Evolutionary conservation across 2,888 invertebrate genomes (phyloP).

Genomic region (Dioctria rufipes): DNA sequence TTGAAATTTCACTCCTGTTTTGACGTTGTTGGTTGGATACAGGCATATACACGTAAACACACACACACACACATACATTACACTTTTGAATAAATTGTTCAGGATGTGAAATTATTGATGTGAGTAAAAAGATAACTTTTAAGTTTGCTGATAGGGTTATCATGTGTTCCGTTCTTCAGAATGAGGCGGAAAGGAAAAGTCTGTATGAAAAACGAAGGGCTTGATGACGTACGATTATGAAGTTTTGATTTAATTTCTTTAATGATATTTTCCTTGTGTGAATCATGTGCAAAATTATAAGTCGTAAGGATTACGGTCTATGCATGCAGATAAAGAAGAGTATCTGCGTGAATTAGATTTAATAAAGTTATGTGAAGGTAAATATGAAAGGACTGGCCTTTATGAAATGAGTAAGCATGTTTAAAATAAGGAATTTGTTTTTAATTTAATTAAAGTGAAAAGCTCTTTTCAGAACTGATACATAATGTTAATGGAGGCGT

Average conservation of each 20-base stretch:
- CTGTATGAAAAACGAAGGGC: background rate
- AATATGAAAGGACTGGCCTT: too few relatives aligned
- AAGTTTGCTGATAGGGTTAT: conserved; percentile 54
- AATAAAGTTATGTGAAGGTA: too few relatives aligned
- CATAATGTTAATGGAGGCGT: too few relatives aligned
- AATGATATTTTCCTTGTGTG: conserved; percentile 24
- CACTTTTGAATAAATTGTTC: conserved; percentile 52
- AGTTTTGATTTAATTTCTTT: conserved; percentile 55
- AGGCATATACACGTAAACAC: background rate
- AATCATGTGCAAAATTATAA: background rate
- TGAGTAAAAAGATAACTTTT: conserved; percentile 55
- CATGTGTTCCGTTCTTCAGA: conserved; percentile 18
- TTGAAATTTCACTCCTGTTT: background rate
- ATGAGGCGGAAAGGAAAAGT: background rate
- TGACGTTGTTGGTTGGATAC: background rate
- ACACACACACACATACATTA: background rate
- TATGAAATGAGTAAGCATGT: too few relatives aligned
- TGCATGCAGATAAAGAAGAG: too few relatives aligned
- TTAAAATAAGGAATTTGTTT: too few relatives aligned
- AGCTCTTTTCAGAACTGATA: too few relatives aligned
- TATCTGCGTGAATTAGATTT: too few relatives aligned
- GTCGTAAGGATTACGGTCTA: background rate
- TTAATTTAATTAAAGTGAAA: too few relatives aligned
- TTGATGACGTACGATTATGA: conserved; percentile 42
- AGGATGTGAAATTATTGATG: conserved; percentile 58